Evolutionary conservation across 2,888 invertebrate species (phyloP).

Genomic region (Seira musarum): DNA sequence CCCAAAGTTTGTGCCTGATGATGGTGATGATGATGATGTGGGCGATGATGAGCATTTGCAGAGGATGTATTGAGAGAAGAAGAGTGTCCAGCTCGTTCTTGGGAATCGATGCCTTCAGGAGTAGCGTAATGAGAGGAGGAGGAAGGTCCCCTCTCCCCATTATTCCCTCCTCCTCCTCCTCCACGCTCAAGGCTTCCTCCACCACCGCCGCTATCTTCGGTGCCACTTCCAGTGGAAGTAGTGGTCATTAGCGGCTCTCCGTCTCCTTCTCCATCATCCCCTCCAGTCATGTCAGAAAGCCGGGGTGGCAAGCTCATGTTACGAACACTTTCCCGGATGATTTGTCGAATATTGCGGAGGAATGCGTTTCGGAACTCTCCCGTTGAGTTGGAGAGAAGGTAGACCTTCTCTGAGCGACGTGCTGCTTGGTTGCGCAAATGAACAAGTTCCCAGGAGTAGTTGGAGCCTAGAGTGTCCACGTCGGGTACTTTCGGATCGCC

Average conservation of each 20-base stretch:
- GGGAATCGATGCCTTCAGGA: conserved; percentile 64
- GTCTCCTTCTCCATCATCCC: conserved; percentile 53
- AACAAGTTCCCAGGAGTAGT: conserved; percentile 97
- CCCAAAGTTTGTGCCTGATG: conserved; percentile 72
- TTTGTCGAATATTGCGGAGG: conserved; percentile 96
- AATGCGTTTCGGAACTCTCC: conserved; percentile 97
- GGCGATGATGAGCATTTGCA: too few relatives aligned
- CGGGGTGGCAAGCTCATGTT: conserved; percentile 93
- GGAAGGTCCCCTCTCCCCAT: background rate
- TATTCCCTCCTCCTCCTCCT: too few relatives aligned
- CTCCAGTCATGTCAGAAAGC: conserved; percentile 72
- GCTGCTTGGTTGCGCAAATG: conserved; percentile 95
- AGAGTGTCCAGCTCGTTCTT: conserved; percentile 67
- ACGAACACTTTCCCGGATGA: conserved; percentile 96
- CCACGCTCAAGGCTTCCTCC: too few relatives aligned
- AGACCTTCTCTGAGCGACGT: conserved; percentile 95
- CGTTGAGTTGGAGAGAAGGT: conserved; percentile 94
- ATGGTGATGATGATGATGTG: conserved; percentile 71
- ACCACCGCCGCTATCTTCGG: conserved; percentile 46
- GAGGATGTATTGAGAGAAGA: conserved; percentile 71
- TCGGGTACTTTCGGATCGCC: conserved; percentile 93
- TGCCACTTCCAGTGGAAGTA: conserved; percentile 35
- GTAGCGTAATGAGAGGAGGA: conserved; percentile 67
- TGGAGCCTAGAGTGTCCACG: conserved; percentile 74
- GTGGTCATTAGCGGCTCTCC: conserved; percentile 32